phyloP scores from a whole-genome alignment of 2,113 vertebrate genomes.

The Boleophthalmus pectinirostris region DNA sequence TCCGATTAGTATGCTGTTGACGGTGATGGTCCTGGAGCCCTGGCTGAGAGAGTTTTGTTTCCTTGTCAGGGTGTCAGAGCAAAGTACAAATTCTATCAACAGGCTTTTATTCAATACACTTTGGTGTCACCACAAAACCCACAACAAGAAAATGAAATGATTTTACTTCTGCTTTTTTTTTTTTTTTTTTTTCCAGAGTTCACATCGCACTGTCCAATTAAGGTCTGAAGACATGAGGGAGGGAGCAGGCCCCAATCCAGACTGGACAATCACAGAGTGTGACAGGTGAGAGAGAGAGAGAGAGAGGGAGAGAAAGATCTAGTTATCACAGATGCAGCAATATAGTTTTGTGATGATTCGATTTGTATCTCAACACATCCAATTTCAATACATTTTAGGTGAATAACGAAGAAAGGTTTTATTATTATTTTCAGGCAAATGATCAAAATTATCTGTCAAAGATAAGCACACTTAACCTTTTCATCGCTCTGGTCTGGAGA shows the following conservation, averaged over 20 bases:
- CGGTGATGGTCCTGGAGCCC: conserved; percentile 7
- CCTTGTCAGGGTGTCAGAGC: conserved; percentile 53
- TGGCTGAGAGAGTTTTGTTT: conserved; percentile 19
- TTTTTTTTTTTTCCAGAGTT: conserved; percentile 25
- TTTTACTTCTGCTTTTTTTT: conserved; percentile 25
- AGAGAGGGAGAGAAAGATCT: conserved; percentile 7
- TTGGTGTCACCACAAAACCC: conserved; percentile 41
- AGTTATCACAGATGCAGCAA: neutral
- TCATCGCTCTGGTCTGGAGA: too few species aligned
- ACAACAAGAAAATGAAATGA: conserved; percentile 52
- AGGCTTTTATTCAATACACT: conserved; percentile 54
- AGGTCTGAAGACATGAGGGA: conserved; percentile 31
- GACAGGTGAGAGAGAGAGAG: conserved; percentile 28
- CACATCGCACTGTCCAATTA: conserved; percentile 63
- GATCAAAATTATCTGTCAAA: too few species aligned
- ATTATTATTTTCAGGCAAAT: too few species aligned
- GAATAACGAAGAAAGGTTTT: too few species aligned
- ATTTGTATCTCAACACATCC: too few species aligned
- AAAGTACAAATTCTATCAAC: conserved; percentile 65
- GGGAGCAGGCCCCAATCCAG: conserved; percentile 40
- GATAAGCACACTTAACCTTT: too few species aligned
- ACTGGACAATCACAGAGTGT: conserved; percentile 5
- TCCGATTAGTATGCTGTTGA: conserved; percentile 35
- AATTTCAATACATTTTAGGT: too few species aligned
- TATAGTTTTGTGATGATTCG: neutral